A percentile compares a stretch with the other conserved stretches of the same genome.
Evolutionary conservation across 2,888 invertebrate genomes (phyloP).

Genomic region (Drosophila prolongata): DNA sequence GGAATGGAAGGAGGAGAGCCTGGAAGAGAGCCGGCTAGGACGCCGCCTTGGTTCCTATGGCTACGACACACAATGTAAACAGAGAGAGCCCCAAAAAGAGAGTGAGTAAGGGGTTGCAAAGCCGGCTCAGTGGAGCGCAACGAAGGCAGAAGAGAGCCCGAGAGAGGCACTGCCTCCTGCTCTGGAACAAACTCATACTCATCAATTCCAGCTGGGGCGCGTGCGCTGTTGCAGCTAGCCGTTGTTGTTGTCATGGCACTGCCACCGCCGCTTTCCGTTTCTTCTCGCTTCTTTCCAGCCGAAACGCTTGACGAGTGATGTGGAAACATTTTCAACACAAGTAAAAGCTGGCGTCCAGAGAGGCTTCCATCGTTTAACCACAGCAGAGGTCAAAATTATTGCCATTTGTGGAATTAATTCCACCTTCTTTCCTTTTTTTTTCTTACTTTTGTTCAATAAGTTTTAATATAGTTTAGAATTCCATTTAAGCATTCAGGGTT

Average conservation of each 20-base stretch:
- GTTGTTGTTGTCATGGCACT: slow-evolving; percentile 71
- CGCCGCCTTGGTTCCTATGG: slow-evolving; percentile 71
- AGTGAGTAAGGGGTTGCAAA: slow-evolving; percentile 36
- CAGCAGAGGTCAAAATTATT: slow-evolving; percentile 20
- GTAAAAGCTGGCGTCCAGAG: slow-evolving; percentile 37
- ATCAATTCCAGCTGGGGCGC: slow-evolving; percentile 75
- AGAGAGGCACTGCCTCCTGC: slow-evolving; percentile 1
- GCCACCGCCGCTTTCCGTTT: slow-evolving; percentile 60
- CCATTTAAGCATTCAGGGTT: no score
- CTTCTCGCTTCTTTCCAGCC: slow-evolving; percentile 69
- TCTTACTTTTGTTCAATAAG: no score
- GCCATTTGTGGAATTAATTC: not conserved
- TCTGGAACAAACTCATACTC: slow-evolving; percentile 33
- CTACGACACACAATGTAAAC: slow-evolving; percentile 67
- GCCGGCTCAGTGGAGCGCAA: slow-evolving; percentile 56
- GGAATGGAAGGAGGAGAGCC: slow-evolving; percentile 6
- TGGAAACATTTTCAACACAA: slow-evolving; percentile 83
- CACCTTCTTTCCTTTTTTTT: no score
- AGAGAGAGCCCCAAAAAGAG: slow-evolving; percentile 48
- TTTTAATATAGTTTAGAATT: no score
- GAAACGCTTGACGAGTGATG: slow-evolving; percentile 85
- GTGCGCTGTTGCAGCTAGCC: slow-evolving; percentile 66
- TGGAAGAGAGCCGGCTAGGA: slow-evolving; percentile 54
- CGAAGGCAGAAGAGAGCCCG: slow-evolving; percentile 21
- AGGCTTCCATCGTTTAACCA: slow-evolving; percentile 39